Evolutionary conservation across 2,113 vertebrate genomes (phyloP), one percentile per base, ranked within the genome.

Genomic region (Pollachius pollachius): DNA sequence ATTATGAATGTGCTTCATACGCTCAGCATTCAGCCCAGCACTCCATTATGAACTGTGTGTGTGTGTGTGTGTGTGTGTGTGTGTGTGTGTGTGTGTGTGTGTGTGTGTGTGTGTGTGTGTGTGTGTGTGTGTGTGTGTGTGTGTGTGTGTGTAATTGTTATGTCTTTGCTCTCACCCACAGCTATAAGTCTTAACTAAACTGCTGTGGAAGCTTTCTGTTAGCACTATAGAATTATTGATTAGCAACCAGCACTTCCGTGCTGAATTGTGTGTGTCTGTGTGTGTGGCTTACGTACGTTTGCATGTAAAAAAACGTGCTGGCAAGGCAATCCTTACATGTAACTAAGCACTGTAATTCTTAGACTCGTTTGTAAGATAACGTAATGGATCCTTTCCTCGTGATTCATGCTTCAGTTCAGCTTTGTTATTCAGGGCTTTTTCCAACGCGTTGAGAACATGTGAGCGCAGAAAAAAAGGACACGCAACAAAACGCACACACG

Each of bases 171-270:
- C 34, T 41, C 30, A 64, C 15, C 15, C 16, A 62, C 60, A 62
- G 72, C 64, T 70, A 69, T 75, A 81, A 75, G 69, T 61, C 72
- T 81, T 82, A 81, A 27, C 62, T 64, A 80, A 85, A 79, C 70
- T 74, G 77, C 79, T 74, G 66, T 75, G 84, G 78, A 87, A 88
- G 78, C 67, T 68, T 81, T 84, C 83, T 78, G 78, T 85, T 81
- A 75, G 65, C 72, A 62, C 73, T 64, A 75, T 80, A 75, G 79
- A 75, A 68, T 75, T 82, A 87, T 84, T 73, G 84, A 88, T 76
- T 48, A 8, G 56, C 27, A 62, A 15, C 13, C 15, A 62, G 81
- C 69, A 71, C 62, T 74, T 67, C 62, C 13, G 59, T 12, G n/a
- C 19, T 21, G 17, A 21, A 48, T 65, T 60, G 67, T 62, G 70